Percentiles rank a stretch among this genome's conserved stretches.
phyloP scores from a whole-genome alignment of 2,113 vertebrate genomes.

The Eupsittula cactorum region DNA sequence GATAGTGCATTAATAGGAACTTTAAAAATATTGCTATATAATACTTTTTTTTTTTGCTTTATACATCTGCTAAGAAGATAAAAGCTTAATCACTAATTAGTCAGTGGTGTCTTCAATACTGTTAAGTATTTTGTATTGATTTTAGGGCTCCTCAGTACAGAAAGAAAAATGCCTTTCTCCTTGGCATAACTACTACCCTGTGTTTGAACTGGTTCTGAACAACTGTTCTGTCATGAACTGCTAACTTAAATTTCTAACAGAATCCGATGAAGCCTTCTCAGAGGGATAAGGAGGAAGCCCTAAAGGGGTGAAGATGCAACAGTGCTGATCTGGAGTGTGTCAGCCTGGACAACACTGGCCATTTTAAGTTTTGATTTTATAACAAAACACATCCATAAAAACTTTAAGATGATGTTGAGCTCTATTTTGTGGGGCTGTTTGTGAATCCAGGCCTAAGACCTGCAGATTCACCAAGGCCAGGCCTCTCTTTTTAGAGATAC shows the following conservation, averaged over 20 bases:
- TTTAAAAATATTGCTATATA: not conserved
- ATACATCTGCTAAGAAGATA: not conserved
- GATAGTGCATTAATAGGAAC: conserved; percentile 20
- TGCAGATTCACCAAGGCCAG: not conserved
- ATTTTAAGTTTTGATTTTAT: not conserved
- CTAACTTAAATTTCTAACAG: not conserved
- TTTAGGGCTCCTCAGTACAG: not conserved
- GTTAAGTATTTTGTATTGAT: not conserved
- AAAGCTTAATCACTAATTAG: not conserved
- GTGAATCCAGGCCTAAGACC: not conserved
- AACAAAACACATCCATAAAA: not conserved
- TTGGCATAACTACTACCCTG: not conserved
- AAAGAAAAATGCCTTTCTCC: not conserved
- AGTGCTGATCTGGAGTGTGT: not conserved
- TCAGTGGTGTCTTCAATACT: not conserved
- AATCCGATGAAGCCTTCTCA: not conserved
- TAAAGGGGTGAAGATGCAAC: not conserved
- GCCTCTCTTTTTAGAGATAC: not conserved
- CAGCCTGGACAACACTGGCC: not conserved
- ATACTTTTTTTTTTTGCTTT: conserved; percentile 12
- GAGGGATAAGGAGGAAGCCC: not conserved
- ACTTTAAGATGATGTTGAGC: not conserved
- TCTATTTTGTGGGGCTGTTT: not conserved
- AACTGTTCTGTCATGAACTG: not conserved
- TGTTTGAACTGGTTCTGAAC: not conserved